Evolutionary conservation across 2,888 invertebrate species (phyloP), one percentile per base, ranked within the genome.

Genomic region (Cartodere bifasciata): DNA sequence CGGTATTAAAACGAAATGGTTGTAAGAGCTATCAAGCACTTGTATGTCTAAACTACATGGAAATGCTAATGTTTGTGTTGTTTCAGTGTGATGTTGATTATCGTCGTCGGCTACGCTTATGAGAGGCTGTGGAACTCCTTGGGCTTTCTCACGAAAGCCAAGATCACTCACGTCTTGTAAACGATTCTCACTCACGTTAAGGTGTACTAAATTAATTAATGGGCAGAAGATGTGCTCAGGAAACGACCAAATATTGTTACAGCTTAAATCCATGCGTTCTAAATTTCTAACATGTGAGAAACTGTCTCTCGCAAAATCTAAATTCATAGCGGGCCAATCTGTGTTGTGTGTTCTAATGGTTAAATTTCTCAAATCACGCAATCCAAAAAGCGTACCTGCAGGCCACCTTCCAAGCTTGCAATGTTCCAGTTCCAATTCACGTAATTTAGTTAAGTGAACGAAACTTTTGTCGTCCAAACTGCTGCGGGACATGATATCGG

Each of bases 181-280:
- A 42, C 84, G 73, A 60, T 91, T 91, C 48, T 79, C 76, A 40
- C 87, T 87, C 46, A 90, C 76, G 56, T 91, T 91, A 43, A 91
- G 63, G 40, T 72, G 70, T 37, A 82, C 76, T 47, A 88, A 65
- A 52, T 81, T 85, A 21, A 75, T 77, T 45, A 87, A 60, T 3
- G 83, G 75, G 53, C 88, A 88, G 61, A 88, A 88, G 40, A 86
- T 68, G 51, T 78, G 78, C 49, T 83, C 83, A 13, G 87, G 86
- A 55, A 88, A 74, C 31, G 83, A 81, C 84, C 85, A 86, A 53
- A 88, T 84, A 58, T 87, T 87, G 59, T 88, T 87, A 52, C 76
- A 77, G 53, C 85, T 86, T 42, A 90, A 65, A 56, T 90, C 88
- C 40, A 88, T 67, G 45, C 80, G 70, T 60, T 87, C 87, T 46